Base-by-base conservation (phyloP, 2,888 invertebrate species). In the Nomada hirtipes region DNA sequence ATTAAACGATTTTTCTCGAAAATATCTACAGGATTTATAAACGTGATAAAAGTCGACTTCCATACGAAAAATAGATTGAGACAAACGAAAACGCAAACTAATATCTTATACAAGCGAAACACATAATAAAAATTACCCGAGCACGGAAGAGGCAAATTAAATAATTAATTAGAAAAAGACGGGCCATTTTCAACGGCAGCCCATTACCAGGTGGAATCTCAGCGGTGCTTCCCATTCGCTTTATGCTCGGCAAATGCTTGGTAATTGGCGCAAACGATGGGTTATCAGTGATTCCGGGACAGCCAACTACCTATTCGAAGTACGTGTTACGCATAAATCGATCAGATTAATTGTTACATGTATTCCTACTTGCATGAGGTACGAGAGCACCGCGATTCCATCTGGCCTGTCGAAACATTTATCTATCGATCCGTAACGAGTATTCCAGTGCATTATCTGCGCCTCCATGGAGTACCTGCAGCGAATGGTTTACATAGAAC, bases 401-500 rank as follows among this genome's bases (percentile, higher is more conserved):
- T 92, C 92, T 57, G 82, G 83, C 61, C 91, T 89, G n/a, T 91
- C 89, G 29, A 88, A 79, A 67, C 91, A 91, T 47, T 89, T 90
- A 4, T 91, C 88, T 29, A 90, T 84, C 2, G 85, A 80, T 18
- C 76, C 79, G 64, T 92, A 92, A 68, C 90, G 91, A 70, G 87
- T 88, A 76, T 92, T 92, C 90, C 91, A 91, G 78, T 92, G 92
- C 50, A 91, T 88, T n/a, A 87, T 70, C 55, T 92, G 92, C 0
- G 92, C 91, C 74, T 92, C 92, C 91, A 92, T 91, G 0, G 92
- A 91, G 76, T 88, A 92, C 90, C 92, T 92, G 57, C 4, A 15
- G 10, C 20, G 2, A 44, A 26, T 9, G 20, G 18, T 29, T 61
- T 42, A 20, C 18, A 44, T 53, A 57, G 59, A 15, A 36, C 20